These are phyloP conservation scores for Drosophila teissieri DNA, from an alignment of 1,140 invertebrate genomes.

Conservation along the genomic window DNA sequence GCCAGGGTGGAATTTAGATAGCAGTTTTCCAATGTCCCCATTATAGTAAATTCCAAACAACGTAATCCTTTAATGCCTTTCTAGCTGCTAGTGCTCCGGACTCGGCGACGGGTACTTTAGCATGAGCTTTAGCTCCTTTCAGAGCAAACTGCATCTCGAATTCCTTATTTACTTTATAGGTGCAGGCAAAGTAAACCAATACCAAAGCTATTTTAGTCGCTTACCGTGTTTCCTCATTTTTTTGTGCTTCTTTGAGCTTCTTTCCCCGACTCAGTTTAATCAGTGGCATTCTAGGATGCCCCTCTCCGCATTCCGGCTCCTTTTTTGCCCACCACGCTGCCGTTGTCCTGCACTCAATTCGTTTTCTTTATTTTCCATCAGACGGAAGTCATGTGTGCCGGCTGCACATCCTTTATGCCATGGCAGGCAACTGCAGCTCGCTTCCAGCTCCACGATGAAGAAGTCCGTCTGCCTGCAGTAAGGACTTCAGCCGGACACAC, in stretches of 20 bases:
- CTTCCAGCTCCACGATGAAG: conserved; percentile 3
- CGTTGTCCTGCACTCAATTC: conserved; percentile 76
- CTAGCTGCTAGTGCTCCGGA: conserved; percentile 41
- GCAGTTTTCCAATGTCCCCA: conserved; percentile 51
- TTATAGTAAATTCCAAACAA: conserved; percentile 75
- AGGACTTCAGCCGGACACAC: conserved; percentile 34
- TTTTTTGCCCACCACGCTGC: conserved; percentile 17
- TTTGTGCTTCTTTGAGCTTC: conserved; percentile 24
- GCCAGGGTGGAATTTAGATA: conserved; percentile 37
- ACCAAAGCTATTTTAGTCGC: conserved; percentile 74
- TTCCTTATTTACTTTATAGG: conserved; percentile 81
- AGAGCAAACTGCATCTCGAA: conserved; percentile 63
- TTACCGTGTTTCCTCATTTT: conserved; percentile 59
- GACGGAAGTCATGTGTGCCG: conserved; percentile 77
- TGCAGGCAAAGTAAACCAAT: conserved; percentile 64
- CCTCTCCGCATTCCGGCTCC: conserved; percentile 10
- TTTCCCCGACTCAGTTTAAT: conserved; percentile 64
- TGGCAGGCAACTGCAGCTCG: conserved; percentile 40
- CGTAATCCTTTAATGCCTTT: conserved; percentile 79
- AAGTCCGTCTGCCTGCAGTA: conserved; percentile 17
- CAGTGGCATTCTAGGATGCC: conserved; percentile 72
- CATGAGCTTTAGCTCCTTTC: conserved; percentile 52
- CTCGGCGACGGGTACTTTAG: conserved; percentile 8
- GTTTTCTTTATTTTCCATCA: conserved; percentile 78
- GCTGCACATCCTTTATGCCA: conserved; percentile 67